phyloP scores from a whole-genome alignment of 2,113 vertebrate genomes.

The Amphiprion percula region DNA sequence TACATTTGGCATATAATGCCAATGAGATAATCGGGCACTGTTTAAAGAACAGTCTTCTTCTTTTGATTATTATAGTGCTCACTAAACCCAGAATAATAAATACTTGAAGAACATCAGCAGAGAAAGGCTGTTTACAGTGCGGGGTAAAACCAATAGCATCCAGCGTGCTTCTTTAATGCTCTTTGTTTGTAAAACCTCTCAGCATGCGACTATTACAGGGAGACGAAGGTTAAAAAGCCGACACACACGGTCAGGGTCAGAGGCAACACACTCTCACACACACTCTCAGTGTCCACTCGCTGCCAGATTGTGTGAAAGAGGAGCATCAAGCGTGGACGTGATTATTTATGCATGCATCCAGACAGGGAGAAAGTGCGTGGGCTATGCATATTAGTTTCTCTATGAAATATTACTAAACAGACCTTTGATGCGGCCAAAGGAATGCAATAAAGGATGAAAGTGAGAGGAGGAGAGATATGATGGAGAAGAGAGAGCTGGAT shows the following conservation, averaged over 20 bases:
- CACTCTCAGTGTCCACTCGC: constrained; percentile 10
- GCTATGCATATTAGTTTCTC: constrained; percentile 72
- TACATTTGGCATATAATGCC: too few relatives aligned
- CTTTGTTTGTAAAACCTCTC: neutral
- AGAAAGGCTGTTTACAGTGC: too few relatives aligned
- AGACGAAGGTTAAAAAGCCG: neutral
- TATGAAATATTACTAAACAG: constrained; percentile 77
- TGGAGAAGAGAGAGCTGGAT: constrained; percentile 20
- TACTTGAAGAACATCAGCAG: too few relatives aligned
- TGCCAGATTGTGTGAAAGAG: constrained; percentile 33
- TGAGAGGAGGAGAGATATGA: constrained; percentile 13
- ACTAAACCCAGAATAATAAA: too few relatives aligned
- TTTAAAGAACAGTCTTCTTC: too few relatives aligned
- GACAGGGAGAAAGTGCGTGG: constrained; percentile 65
- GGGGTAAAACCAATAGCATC: too few relatives aligned
- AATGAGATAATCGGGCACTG: too few relatives aligned
- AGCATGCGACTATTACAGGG: neutral
- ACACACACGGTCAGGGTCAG: constrained; percentile 28
- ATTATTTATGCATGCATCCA: constrained; percentile 76
- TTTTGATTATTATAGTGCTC: too few relatives aligned
- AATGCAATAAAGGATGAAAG: constrained; percentile 58
- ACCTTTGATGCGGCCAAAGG: constrained; percentile 69
- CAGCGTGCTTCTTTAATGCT: neutral
- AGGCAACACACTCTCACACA: constrained; percentile 34
- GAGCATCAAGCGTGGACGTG: constrained; percentile 46